Evolutionary conservation across 2,888 invertebrate genomes (phyloP), one percentile per base, ranked within the genome.

Genomic region (Hesperia comma): DNA sequence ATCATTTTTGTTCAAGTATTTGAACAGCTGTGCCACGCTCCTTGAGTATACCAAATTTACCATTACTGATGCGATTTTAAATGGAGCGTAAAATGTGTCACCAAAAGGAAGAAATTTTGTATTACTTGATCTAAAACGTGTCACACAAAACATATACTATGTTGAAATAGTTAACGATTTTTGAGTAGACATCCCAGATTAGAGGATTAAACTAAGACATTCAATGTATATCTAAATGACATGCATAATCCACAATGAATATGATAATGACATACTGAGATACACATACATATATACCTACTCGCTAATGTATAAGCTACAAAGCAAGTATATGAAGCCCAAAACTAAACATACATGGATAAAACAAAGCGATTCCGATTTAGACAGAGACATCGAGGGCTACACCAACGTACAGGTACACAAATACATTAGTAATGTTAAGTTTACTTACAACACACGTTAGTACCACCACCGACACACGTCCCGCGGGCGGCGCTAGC

Each of bases 361-460:
- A 40, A 46, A 40, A 49, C 37, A 57, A 51, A 56, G 57, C 63
- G 26, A 19, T 49, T 46, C 15, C 63, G 26, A 19, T 49, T 46
- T 10, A 26, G 26, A 51, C 15, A 21, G 41, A 56, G 33, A 19
- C 60, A 62, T 32, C 71, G 73, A 71, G 72, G 72, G 70, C 72
- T 62, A 79, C 58, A 60, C 53, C 21, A 26, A 58, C 26, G 37
- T 41, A 41, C 68, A 12, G 10, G 12, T 56, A 72, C 61, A 71
- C 68, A 69, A 62, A 69, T 64, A 82, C 79, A 90, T 89, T 90
- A 91, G 89, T 89, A 89, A 81, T 79, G 81, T 83, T 86, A 85
- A 84, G 74, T 83, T 87, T 92, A 92, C 91, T 92, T 92, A 92
- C 91, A 90, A 89, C 80, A 87, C 72, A 78, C 81, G 79, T 81